Percentiles rank a stretch among this genome's conserved stretches.
These are phyloP conservation scores for Oxycera nigricornis DNA, from an alignment of 2,888 invertebrate genomes.

Conservation along the genomic window DNA sequence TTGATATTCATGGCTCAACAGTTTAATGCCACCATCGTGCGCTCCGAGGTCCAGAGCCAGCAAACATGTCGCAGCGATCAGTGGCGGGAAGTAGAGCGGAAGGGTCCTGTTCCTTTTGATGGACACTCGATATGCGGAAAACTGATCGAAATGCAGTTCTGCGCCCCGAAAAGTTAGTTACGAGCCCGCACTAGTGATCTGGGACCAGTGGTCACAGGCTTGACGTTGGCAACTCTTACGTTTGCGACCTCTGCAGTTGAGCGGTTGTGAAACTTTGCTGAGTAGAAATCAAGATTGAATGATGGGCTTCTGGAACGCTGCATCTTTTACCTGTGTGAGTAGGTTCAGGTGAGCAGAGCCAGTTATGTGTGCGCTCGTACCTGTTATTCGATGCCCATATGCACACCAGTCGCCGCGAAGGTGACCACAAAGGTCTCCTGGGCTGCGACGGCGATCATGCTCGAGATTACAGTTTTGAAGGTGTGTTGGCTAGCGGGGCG, in stretches of 20 bases:
- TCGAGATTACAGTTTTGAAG: neutral
- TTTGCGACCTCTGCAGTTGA: neutral
- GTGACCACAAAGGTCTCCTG: conserved; percentile 32
- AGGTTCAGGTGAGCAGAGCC: conserved; percentile 27
- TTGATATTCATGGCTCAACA: conserved; percentile 1
- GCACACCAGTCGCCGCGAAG: conserved; percentile 9
- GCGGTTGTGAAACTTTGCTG: neutral
- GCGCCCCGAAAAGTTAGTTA: neutral
- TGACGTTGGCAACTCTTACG: neutral
- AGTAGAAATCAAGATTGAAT: neutral
- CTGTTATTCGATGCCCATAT: neutral
- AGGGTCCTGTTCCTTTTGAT: neutral
- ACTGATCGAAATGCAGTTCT: neutral
- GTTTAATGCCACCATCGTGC: neutral
- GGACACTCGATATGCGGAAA: neutral
- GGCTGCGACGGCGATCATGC: neutral
- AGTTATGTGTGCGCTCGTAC: neutral
- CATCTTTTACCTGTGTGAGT: conserved; percentile 25
- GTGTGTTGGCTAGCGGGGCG: neutral
- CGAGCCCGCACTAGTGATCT: neutral
- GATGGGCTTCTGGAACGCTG: conserved; percentile 15
- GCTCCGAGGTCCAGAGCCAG: neutral
- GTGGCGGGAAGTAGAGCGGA: neutral
- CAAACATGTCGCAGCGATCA: neutral
- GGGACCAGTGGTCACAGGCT: no score